These are phyloP conservation scores for Choloepus didactylus DNA, from an alignment of 2,797 vertebrate genomes.

Conservation along the genomic window DNA sequence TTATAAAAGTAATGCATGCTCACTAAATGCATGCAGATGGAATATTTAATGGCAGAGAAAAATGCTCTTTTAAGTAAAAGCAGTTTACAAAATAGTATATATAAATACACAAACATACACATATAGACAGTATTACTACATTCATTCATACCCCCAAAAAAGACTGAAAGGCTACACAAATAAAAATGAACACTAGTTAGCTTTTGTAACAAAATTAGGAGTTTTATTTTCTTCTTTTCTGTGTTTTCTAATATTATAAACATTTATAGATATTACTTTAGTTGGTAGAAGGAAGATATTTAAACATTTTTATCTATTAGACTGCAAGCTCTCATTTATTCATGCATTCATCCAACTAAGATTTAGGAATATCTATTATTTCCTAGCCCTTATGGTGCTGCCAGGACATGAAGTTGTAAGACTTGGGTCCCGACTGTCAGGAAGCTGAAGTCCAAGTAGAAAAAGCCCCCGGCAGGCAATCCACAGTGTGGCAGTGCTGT, in stretches of 20 bases:
- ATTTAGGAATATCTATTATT: background rate
- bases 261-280: background rate
- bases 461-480: background rate
- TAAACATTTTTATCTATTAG: slow-evolving; percentile 9
- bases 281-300: slow-evolving; percentile 20
- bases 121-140: background rate
- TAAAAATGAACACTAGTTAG: background rate
- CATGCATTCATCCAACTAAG: background rate
- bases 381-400: background rate
- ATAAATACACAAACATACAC: background rate
- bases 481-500: background rate
- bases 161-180: background rate
- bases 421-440: background rate
- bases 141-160: background rate
- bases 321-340: slow-evolving; percentile 13
- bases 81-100: background rate
- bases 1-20: slow-evolving; percentile 31
- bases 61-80: background rate
- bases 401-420: background rate
- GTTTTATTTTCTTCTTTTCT: background rate
- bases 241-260: background rate
- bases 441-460: background rate
- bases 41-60: slow-evolving; percentile 30
- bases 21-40: background rate
- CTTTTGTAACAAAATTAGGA: background rate